Conservation (phyloP, 2,113 vertebrate species). For the Tachysurus fulvidraco region DNA sequence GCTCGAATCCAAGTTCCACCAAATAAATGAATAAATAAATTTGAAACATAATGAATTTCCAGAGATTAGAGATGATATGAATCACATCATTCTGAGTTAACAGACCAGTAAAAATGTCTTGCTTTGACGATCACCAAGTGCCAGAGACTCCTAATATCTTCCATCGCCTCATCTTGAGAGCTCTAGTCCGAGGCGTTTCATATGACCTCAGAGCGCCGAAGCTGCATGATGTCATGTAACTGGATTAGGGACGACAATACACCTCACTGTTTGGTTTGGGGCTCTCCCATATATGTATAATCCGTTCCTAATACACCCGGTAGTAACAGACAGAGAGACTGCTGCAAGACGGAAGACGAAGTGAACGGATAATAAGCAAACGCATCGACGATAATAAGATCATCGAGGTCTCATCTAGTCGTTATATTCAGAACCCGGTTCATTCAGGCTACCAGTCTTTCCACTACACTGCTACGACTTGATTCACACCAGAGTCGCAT, state of each 20-base stretch:
- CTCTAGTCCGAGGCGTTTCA: constrained; percentile 34
- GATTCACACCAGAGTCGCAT: constrained; percentile 21
- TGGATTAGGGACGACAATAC: constrained; percentile 52
- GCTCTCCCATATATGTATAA: constrained; percentile 39
- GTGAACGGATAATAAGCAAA: constrained; percentile 29
- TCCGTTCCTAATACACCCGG: constrained; percentile 37
- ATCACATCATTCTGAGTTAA: neutral
- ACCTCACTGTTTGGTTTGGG: constrained; percentile 41
- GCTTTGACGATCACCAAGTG: neutral
- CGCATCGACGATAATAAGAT: constrained; percentile 19
- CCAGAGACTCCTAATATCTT: constrained; percentile 43
- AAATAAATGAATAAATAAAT: neutral
- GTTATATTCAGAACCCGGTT: neutral
- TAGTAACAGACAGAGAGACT: constrained; percentile 49
- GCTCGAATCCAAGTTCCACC: neutral
- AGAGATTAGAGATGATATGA: neutral
- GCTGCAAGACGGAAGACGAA: constrained; percentile 33
- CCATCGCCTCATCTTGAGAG: constrained; percentile 34
- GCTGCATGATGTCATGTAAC: constrained; percentile 57
- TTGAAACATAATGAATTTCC: neutral
- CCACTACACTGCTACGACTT: neutral
- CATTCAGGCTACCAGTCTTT: constrained; percentile 5
- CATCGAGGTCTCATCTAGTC: neutral
- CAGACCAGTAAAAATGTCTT: neutral
- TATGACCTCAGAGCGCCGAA: constrained; percentile 52